Percentiles rank a stretch among this genome's conserved stretches.
Evolutionary conservation across 2,888 invertebrate species (phyloP).

Genomic region (Stratiomys singularior): DNA sequence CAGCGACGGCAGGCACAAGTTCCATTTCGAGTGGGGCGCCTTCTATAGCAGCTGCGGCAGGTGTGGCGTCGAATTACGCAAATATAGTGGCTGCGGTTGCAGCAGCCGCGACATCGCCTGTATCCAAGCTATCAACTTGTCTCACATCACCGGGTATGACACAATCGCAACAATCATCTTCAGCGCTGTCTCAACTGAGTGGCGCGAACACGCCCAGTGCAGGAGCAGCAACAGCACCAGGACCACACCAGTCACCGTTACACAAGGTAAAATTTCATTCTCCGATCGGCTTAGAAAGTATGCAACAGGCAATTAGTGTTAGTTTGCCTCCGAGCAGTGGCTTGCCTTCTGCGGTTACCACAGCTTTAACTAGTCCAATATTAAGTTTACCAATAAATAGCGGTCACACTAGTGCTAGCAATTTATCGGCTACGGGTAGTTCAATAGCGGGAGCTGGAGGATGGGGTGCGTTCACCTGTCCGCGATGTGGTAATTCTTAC

Average conservation of each 20-base stretch:
- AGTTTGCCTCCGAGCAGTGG: conserved; percentile 44
- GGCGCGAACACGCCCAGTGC: conserved; percentile 44
- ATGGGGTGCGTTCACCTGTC: conserved; percentile 66
- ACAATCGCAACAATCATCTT: conserved; percentile 17
- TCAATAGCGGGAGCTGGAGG: conserved; percentile 51
- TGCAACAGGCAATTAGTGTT: conserved; percentile 32
- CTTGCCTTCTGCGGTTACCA: conserved; percentile 47
- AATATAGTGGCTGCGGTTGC: conserved; percentile 53
- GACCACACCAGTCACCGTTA: conserved; percentile 48
- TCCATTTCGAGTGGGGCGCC: neutral
- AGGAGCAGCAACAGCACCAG: conserved; percentile 50
- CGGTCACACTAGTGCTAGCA: conserved; percentile 48
- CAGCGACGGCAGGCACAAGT: conserved; percentile 49
- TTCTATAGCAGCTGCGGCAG: conserved; percentile 5
- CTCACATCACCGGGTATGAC: neutral
- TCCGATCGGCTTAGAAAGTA: conserved; percentile 45
- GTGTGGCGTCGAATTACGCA: conserved; percentile 50
- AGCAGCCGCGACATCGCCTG: conserved; percentile 53
- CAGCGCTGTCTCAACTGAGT: conserved; percentile 43
- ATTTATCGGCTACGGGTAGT: conserved; percentile 18
- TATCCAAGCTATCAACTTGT: conserved; percentile 51
- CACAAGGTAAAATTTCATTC: conserved; percentile 48
- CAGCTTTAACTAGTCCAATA: conserved; percentile 49
- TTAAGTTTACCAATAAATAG: conserved; percentile 50
- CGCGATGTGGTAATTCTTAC: conserved; percentile 70